Evolutionary conservation across 2,797 vertebrate genomes (phyloP), one percentile per base, ranked within the genome.

Genomic region (Coluber constrictor): DNA sequence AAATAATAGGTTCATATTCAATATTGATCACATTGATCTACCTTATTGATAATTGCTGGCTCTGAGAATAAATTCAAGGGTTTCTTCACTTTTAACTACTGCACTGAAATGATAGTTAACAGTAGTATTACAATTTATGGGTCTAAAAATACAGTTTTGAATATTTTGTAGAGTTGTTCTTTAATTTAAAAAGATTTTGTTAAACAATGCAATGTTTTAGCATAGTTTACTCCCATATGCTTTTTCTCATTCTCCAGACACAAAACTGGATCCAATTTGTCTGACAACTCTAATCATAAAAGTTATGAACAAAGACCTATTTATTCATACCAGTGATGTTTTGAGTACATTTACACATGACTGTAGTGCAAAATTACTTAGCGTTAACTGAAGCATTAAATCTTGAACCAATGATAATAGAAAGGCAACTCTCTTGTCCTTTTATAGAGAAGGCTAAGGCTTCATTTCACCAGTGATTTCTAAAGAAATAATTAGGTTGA

Each of bases 401-500:
- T 20, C 79, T 90, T 95, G 87, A 95, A 63, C 47, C 2, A 92
- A 79, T 57, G 93, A 59, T 92, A 94, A 93, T 18, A 87, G 74
- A 91, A 95, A 55, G 32, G 87, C 74, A 94, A 83, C 29, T 92
- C 93, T 91, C 63, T 66, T 93, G 47, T 94, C 92, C 55, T 93
- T 90, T 20, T 43, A 63, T 90, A 83, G 93, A 94, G 91, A 87
- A 56, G 47, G 90, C 88, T 60, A 89, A 94, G 88, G 59, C 60
- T 94, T 89, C 95, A 94, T 94, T 96, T 96, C 55, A 87, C 20
- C 27, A 91, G 90, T 63, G 47, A 74, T 93, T 92, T 94, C 93
- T 93, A 92, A 88, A 94, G 90, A 94, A 95, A 94, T 94, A 94
- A 86, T 55, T 95, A 93, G 92, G 92, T 86, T 95, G 29, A 61